These are phyloP conservation scores for Chionomys nivalis DNA, from an alignment of 2,113 vertebrate genomes.

Conservation along the genomic window DNA sequence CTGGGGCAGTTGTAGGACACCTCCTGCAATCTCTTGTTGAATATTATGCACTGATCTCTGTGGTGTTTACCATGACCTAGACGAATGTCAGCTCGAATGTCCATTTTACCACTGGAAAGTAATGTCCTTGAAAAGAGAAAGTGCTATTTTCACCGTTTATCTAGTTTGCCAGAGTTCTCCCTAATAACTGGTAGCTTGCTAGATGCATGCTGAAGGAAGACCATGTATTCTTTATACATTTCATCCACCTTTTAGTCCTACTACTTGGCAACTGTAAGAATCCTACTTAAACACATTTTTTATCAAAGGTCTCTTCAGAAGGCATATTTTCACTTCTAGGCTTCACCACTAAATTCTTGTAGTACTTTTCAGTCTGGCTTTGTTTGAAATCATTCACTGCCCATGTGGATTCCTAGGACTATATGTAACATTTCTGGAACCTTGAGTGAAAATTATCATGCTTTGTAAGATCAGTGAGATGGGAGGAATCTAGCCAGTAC, in stretches of 20 bases:
- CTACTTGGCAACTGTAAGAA: not conserved
- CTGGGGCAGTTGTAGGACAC: no score
- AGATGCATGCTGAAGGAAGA: slow-evolving; percentile 42
- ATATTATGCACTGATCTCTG: not conserved
- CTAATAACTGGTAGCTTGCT: not conserved
- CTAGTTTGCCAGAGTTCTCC: not conserved
- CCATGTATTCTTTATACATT: not conserved
- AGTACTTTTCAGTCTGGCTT: not conserved
- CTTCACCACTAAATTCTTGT: slow-evolving; percentile 2
- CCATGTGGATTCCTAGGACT: not conserved
- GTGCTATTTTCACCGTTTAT: slow-evolving; percentile 22
- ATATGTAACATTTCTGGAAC: not conserved
- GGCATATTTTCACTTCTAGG: not conserved
- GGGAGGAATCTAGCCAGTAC: not conserved
- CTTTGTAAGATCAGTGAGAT: not conserved
- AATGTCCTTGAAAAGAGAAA: not conserved
- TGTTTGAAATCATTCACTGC: not conserved
- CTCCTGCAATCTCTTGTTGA: not conserved
- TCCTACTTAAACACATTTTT: not conserved
- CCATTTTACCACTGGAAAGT: not conserved
- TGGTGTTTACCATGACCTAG: not conserved
- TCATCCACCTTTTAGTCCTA: not conserved
- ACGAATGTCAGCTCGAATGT: not conserved
- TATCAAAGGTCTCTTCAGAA: slow-evolving; percentile 12
- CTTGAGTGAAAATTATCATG: not conserved